Evolutionary conservation across 1,140 invertebrate species (phyloP).

Genomic region (Bombus waltoni): DNA sequence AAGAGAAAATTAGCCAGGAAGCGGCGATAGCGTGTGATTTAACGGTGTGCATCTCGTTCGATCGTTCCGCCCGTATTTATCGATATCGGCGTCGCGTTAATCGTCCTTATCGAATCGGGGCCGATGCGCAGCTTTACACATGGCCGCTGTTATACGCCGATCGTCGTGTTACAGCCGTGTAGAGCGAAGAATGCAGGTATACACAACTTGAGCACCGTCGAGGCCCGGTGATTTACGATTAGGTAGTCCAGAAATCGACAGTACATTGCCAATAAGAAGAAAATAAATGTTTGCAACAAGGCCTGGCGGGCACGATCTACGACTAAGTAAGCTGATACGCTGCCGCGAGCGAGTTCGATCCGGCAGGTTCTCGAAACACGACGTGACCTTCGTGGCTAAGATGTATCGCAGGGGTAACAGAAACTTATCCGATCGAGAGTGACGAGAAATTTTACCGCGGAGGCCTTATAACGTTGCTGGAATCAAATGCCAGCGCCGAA

Average conservation of each 20-base stretch:
- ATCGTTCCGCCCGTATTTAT: slow-evolving; percentile 38
- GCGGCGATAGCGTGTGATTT: slow-evolving; percentile 30
- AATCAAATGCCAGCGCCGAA: slow-evolving; percentile 41
- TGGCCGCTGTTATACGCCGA: slow-evolving; percentile 38
- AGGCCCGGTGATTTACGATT: slow-evolving; percentile 66
- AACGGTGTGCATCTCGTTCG: not conserved
- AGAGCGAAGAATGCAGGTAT: slow-evolving; percentile 61
- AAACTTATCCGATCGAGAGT: slow-evolving; percentile 54
- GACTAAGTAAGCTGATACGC: slow-evolving; percentile 67
- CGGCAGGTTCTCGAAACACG: slow-evolving; percentile 65
- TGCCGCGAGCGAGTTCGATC: slow-evolving; percentile 61
- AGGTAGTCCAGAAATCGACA: slow-evolving; percentile 72
- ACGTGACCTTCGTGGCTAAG: slow-evolving; percentile 51
- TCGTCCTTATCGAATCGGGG: slow-evolving; percentile 55
- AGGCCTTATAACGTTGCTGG: not conserved
- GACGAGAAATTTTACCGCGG: slow-evolving; percentile 46
- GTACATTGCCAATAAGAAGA: slow-evolving; percentile 70
- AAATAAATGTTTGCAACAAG: slow-evolving; percentile 65
- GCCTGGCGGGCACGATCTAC: slow-evolving; percentile 67
- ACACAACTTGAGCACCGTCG: slow-evolving; percentile 54
- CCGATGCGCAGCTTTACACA: slow-evolving; percentile 9
- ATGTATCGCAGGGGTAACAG: slow-evolving; percentile 55
- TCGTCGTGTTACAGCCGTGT: slow-evolving; percentile 62
- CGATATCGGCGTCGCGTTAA: slow-evolving; percentile 56
- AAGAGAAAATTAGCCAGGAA: slow-evolving; percentile 19